Conservation (phyloP, 1,140 invertebrate species). For the Trichogramma pretiosum region DNA sequence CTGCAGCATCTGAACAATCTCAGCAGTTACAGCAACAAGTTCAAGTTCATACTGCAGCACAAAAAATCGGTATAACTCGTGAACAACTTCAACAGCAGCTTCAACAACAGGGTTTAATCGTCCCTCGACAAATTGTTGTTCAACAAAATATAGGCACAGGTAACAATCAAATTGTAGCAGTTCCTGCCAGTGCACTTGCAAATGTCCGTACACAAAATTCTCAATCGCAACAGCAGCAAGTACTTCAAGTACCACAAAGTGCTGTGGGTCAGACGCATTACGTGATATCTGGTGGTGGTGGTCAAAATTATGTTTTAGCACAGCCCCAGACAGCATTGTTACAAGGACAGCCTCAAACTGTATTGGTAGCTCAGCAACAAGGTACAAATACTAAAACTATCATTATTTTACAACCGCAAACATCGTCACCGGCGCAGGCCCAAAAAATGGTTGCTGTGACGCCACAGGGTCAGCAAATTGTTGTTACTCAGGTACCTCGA, state of each 20-base stretch:
- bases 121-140: slow-evolving; percentile 41
- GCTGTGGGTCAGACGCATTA: slow-evolving; percentile 44
- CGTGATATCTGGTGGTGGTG: slow-evolving; percentile 47
- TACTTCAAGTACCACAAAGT: slow-evolving; percentile 37
- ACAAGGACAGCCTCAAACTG: slow-evolving; percentile 54
- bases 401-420: slow-evolving; percentile 61
- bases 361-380: slow-evolving; percentile 55
- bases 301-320: slow-evolving; percentile 55
- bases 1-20: slow-evolving; percentile 1
- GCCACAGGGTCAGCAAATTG: slow-evolving; percentile 55
- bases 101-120: slow-evolving; percentile 41
- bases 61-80: slow-evolving; percentile 26
- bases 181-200: slow-evolving; percentile 38
- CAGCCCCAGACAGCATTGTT: slow-evolving; percentile 53
- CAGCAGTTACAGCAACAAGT: slow-evolving; percentile 24
- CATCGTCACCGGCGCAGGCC: slow-evolving; percentile 30
- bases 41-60: slow-evolving; percentile 32
- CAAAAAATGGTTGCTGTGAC: slow-evolving; percentile 58
- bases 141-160: slow-evolving; percentile 44
- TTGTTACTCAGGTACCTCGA: slow-evolving; percentile 39
- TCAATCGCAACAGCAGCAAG: slow-evolving; percentile 38
- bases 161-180: slow-evolving; percentile 37
- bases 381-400: slow-evolving; percentile 59
- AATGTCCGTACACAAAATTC: slow-evolving; percentile 35
- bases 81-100: slow-evolving; percentile 31